Evolutionary conservation across 30 jellyfish, hydroid and myxozoan genomes (phyloP), one percentile per base, ranked within the genome.

Genomic region (Aurelia sp.): DNA sequence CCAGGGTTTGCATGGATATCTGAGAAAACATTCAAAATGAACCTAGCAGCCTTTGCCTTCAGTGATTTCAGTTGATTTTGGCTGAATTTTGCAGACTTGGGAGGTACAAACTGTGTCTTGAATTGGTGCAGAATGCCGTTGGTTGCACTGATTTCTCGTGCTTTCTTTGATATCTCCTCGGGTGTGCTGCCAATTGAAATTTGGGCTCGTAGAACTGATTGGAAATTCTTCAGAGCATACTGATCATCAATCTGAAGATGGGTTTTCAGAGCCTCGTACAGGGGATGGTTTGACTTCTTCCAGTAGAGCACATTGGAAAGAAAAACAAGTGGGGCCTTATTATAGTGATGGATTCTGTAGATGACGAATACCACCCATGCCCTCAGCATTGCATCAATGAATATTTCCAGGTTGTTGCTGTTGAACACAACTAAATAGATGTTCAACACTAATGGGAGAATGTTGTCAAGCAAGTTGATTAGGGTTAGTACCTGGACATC

Each of bases 391-490:
- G 85, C 74, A 11, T 47, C 73, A 44, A 47, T 47, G 47, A 12
- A 27, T 6, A 13, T 13, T 12, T 38, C 19, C 4, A 71, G 21
- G 38, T 12, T 16, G 19, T 55, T 55, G 52, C 85, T 10, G n/a
- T 74, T 38, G 74, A 74, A 38, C 24, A 74, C 52, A 13, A 47
- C 52, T 3, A 19, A 40, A 33, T 74, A 74, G 48, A 74, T 55
- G 70, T 53, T 48, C 55, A 74, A 76, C 47, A 74, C 3, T 57
- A 57, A 57, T 13, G 88, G 88, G 20, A 77, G 63, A 62, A 52
- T 52, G 16, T 61, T 61, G 30, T 78, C 89, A 4, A 78, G 78
- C 64, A 78, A 67, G 40, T 78, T 78, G 52, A 78, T 62, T 18
- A 78, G 63, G 35, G 78, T 18, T 17, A 76, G 79, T 13, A 40